Conservation (phyloP, 2,797 vertebrate species). For the Lacerta viridis region DNA sequence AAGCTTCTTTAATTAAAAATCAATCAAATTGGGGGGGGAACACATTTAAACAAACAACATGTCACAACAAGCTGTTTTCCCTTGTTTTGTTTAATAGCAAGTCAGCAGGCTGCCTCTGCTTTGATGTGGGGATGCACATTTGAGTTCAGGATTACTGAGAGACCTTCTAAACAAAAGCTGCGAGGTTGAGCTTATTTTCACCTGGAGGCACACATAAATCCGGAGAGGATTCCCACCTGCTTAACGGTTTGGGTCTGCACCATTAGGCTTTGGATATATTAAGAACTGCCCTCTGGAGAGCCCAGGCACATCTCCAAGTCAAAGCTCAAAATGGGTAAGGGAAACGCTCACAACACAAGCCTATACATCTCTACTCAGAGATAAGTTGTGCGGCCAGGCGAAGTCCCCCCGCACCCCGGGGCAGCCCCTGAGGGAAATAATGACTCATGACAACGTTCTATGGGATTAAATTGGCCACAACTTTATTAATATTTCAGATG, state of each 20-base stretch:
- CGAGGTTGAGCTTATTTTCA: constrained; percentile 23
- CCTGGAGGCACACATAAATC: background rate
- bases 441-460: too few species aligned
- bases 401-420: too few species aligned
- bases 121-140: constrained; percentile 62
- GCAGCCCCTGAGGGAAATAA: too few species aligned
- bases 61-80: constrained; percentile 19
- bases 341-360: background rate
- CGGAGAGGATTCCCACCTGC: background rate
- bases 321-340: background rate
- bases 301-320: background rate
- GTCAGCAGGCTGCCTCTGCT: constrained; percentile 47
- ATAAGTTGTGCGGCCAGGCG: too few species aligned
- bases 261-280: fast-evolving
- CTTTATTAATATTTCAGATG: too few species aligned
- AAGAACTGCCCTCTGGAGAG: constrained; percentile 24
- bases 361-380: too few species aligned
- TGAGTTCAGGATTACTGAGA: constrained; percentile 51
- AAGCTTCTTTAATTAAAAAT: constrained; percentile 44
- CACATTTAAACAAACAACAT: constrained; percentile 45
- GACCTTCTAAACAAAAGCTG: constrained; percentile 23
- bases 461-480: too few species aligned
- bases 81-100: constrained; percentile 65
- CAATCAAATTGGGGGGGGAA: constrained; percentile 16
- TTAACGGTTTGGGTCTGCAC: background rate